Evolutionary conservation across 2,113 vertebrate genomes (phyloP), one percentile per base, ranked within the genome.

Genomic region (Cnemophilus loriae): DNA sequence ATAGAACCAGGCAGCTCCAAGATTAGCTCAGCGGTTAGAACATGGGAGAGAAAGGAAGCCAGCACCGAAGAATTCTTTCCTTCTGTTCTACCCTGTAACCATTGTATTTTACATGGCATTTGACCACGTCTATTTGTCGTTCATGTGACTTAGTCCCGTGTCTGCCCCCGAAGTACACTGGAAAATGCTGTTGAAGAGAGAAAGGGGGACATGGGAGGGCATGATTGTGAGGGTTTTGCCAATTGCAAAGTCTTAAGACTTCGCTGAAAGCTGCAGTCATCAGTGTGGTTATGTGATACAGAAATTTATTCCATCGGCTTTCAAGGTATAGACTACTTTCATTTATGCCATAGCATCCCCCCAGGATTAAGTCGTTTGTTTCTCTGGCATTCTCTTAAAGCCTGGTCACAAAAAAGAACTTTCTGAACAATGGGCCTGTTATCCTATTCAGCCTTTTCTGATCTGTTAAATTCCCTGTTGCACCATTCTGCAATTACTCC

Each of bases 341-440:
- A 84, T 96, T 95, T 95, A 63, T 15, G 11, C 84, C 63, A 75
- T 42, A 86, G 82, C 64, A 87, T 61, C 79, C 68, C 95, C 78
- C 83, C 64, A 95, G 89, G 92, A 93, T 97, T 97, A 95, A 96
- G 77, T 96, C 83, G 96, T 95, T 97, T 97, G 84, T 96, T 94
- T 89, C 96, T 93, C 82, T 94, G 81, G 90, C 83, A 50, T 97
- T 91, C 61, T 85, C 93, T 90, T 77, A 73, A 96, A 89, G 90
- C 24, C 69, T 95, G 91, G 87, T 77, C 85, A 93, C 93, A 95
- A 97, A 96, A 93, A 94, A 94, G 74, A 92, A 85, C 75, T 92
- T 95, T 84, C 28, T 92, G 87, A 97, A 95, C 96, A 96, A 96
- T 94, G 71, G 84, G 32, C 73, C 86, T 88, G 81, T 93, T 95